phyloP scores from a whole-genome alignment of 2,888 invertebrate species.

The Drosophila engyochracea region DNA sequence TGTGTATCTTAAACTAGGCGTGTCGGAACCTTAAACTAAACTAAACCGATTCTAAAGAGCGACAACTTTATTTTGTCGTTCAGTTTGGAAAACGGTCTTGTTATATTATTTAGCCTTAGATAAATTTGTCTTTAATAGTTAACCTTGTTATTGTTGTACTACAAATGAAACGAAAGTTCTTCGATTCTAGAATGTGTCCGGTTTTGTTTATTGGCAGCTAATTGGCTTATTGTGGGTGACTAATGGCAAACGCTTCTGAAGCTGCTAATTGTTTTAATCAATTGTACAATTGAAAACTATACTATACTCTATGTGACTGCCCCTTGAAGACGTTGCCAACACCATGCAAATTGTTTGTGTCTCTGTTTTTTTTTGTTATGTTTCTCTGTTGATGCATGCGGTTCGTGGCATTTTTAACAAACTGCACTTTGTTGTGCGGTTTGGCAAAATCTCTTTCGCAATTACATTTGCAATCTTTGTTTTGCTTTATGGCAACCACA shows the following conservation, averaged over 20 bases:
- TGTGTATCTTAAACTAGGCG: slow-evolving; percentile 2
- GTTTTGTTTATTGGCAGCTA: slow-evolving; percentile 47
- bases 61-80: neutral
- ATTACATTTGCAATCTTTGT: slow-evolving; percentile 36
- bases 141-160: neutral
- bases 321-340: slow-evolving; percentile 34
- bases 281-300: slow-evolving; percentile 24
- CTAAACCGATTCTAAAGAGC: neutral
- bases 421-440: slow-evolving; percentile 38
- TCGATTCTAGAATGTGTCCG: slow-evolving; percentile 30
- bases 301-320: slow-evolving; percentile 11
- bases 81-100: neutral
- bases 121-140: neutral
- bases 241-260: slow-evolving; percentile 53
- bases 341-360: slow-evolving; percentile 20
- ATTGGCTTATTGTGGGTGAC: slow-evolving; percentile 66
- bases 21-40: neutral
- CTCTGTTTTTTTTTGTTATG: slow-evolving; percentile 7
- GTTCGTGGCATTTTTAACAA: slow-evolving; percentile 55
- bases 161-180: slow-evolving; percentile 43
- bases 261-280: slow-evolving; percentile 67
- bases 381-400: slow-evolving; percentile 23
- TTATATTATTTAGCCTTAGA: neutral
- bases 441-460: slow-evolving; percentile 38
- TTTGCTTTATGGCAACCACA: slow-evolving; percentile 27